Base-by-base conservation (phyloP, 2,888 invertebrate species). In the Elegia similella region DNA sequence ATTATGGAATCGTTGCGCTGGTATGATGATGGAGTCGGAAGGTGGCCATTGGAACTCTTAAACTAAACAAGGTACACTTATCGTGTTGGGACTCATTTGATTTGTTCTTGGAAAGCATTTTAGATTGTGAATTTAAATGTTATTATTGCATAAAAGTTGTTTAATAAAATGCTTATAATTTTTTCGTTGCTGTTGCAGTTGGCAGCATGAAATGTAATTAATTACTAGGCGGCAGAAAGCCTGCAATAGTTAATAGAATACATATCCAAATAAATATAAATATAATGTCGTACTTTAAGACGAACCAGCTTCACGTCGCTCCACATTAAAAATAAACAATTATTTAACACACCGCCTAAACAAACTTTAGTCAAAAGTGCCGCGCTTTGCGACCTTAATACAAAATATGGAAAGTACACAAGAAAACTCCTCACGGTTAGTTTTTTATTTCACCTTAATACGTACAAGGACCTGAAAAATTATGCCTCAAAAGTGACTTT, bases 181-280 rank as follows among this genome's bases (percentile, higher is more conserved):
- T 23, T 23, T 23, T 23, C 23, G 2, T 23, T n/a, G n/a, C n/a
- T n/a, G n/a, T 23, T 23, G 23, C 5, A 23, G 23, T 10, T 34
- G 8, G 10, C 8, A 34, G 12, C 8, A 10, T 10, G 10, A 34
- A 34, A 10, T 10, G 12, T 42, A 16, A 44, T 30, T 30, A 30
- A 47, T 12, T 38, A n/a, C 30, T 32, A 10, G 32, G 32, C 48
- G 48, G 32, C 16, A 48, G 32, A 48, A 32, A 48, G 32, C 48
- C 7, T 59, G 57, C 50, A 59, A 62, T 63, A 57, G 66, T 57
- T 53, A 16, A 59, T n/a, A n/a, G n/a, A n/a, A n/a, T 52, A 63
- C 50, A 34, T 17, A 50, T 34, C 34, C 50, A 50, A 50, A 50
- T 50, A 34, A 16, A 12, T n/a, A n/a, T n/a, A n/a, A n/a, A n/a